These are phyloP conservation scores for Metopia argyrocephala DNA, from an alignment of 2,888 invertebrate genomes.

Conservation along the genomic window DNA sequence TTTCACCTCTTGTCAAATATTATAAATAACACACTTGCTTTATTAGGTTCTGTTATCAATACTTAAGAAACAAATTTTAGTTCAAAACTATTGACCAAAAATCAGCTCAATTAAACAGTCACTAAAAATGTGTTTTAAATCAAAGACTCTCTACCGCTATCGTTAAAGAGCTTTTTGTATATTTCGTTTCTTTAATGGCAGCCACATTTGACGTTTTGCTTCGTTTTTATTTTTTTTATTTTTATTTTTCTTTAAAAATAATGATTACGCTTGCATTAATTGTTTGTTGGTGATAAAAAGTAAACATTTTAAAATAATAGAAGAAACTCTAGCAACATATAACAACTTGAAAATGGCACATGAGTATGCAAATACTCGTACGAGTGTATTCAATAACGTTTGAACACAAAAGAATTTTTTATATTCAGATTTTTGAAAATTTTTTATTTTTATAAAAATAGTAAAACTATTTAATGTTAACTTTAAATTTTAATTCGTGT, in stretches of 20 bases:
- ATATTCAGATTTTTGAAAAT: too few species aligned
- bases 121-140: constrained; percentile 18
- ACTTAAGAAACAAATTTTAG: background rate
- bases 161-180: constrained; percentile 27
- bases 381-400: too few species aligned
- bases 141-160: constrained; percentile 17
- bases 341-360: too few species aligned
- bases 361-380: too few species aligned
- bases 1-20: background rate
- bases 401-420: too few species aligned
- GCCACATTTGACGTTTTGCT: constrained; percentile 11
- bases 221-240: background rate
- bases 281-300: constrained; percentile 54
- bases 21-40: constrained; percentile 29
- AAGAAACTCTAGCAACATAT: background rate
- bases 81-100: constrained; percentile 14
- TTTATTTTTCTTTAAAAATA: constrained; percentile 34
- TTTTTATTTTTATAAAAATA: too few species aligned
- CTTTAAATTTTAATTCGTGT: background rate
- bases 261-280: constrained; percentile 56
- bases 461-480: background rate
- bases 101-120: constrained; percentile 24
- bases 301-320: constrained; percentile 38
- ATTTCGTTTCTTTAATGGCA: constrained; percentile 6
- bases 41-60: constrained; percentile 7